Conservation (phyloP, 2,888 invertebrate genomes). For the Bembecia ichneumoniformis region DNA sequence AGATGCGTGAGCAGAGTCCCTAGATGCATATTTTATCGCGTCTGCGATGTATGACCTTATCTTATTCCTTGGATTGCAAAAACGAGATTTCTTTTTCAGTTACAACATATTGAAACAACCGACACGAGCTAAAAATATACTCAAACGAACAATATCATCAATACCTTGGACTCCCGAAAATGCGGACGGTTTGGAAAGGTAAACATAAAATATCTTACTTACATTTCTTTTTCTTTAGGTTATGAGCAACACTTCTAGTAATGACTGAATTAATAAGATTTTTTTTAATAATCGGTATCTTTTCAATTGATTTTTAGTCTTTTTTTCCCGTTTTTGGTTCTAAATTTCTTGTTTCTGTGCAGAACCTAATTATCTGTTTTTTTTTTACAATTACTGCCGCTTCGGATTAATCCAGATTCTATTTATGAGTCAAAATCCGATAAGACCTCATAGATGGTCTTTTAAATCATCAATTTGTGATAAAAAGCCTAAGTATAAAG, state of each 20-base stretch:
- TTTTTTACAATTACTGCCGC: no score
- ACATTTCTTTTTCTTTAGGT: no score
- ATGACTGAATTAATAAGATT: not conserved
- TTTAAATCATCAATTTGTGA: no score
- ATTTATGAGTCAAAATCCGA: no score
- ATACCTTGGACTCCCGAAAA: conserved; percentile 94
- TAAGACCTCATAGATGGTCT: no score
- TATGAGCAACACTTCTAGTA: not conserved
- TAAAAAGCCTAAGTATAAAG: no score
- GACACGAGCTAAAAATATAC: conserved; percentile 91
- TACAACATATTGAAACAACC: conserved; percentile 91
- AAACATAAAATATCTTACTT: conserved; percentile 2
- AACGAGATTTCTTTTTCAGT: conserved; percentile 38
- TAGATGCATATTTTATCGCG: no score
- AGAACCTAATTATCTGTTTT: no score
- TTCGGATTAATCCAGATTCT: no score
- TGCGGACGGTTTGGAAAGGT: conserved; percentile 92
- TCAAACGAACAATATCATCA: conserved; percentile 87
- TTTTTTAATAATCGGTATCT: not conserved
- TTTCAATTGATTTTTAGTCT: not conserved
- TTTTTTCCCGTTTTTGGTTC: not conserved
- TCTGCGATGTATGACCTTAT: no score
- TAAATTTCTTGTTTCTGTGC: not conserved
- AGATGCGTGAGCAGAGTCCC: no score
- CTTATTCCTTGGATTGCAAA: no score